A percentile compares a stretch with the other conserved stretches of the same genome.
Evolutionary conservation across 2,797 vertebrate species (phyloP).

Genomic region (Helarctos malayanus): DNA sequence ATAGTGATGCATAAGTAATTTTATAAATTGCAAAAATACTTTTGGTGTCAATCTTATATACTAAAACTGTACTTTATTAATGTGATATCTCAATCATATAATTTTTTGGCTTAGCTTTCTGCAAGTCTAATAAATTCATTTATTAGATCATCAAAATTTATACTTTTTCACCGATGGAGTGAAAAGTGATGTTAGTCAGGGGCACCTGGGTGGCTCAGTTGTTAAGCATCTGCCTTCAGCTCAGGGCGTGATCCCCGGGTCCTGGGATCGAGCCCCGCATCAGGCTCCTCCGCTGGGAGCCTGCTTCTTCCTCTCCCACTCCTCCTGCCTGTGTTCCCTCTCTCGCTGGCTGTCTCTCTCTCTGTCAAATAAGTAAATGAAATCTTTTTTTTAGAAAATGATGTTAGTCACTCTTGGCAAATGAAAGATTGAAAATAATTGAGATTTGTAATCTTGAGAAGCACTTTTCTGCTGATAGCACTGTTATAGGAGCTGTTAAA

Average conservation of each 20-base stretch:
- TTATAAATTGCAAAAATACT: not conserved
- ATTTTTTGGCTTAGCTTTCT: constrained; percentile 1
- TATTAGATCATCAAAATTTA: not conserved
- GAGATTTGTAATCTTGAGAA: not conserved
- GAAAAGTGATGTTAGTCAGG: not conserved
- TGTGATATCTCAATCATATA: not conserved
- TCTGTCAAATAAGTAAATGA: too few species aligned
- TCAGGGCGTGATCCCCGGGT: too few species aligned
- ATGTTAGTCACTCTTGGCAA: not conserved
- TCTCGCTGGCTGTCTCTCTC: too few species aligned
- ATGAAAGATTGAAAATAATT: not conserved
- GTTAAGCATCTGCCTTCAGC: too few species aligned
- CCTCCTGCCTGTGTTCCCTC: too few species aligned
- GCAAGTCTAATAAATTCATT: not conserved
- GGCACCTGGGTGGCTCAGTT: too few species aligned
- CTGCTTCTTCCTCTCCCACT: too few species aligned
- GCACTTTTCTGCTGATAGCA: not conserved
- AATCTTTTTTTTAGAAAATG: not conserved
- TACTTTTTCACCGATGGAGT: not conserved
- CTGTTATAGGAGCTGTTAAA: not conserved
- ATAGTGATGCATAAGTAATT: not conserved
- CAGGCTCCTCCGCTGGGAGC: too few species aligned
- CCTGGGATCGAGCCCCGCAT: too few species aligned
- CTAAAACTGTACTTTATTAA: not conserved
- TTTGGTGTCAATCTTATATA: not conserved